Percentiles rank a stretch among this genome's conserved stretches.
phyloP scores from a whole-genome alignment of 2,113 vertebrate genomes.

The Thomomys bottae region DNA sequence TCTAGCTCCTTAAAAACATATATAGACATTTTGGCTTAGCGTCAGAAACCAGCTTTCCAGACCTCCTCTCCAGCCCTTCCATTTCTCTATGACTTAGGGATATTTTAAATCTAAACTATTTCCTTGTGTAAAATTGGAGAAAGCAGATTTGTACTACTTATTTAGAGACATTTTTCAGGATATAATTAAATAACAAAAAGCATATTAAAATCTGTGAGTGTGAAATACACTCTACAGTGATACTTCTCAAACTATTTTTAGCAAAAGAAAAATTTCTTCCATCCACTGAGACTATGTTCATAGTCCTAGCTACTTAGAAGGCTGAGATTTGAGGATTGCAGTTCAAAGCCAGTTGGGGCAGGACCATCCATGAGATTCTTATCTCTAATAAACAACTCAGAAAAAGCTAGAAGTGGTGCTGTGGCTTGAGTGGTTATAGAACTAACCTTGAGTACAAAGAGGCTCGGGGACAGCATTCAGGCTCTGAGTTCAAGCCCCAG shows the following conservation, averaged over 20 bases:
- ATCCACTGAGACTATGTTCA: too few relatives aligned
- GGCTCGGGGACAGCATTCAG: too few relatives aligned
- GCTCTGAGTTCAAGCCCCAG: too few relatives aligned
- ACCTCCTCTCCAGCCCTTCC: too few relatives aligned
- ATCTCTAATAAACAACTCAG: too few relatives aligned
- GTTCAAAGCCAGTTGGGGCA: too few relatives aligned
- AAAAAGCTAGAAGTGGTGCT: too few relatives aligned
- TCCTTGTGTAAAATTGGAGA: neutral
- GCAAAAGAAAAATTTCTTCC: neutral
- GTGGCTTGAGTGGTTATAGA: too few relatives aligned
- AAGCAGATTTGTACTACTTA: neutral
- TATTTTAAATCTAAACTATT: slow-evolving; percentile 20
- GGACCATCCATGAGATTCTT: too few relatives aligned
- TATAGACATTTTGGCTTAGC: neutral
- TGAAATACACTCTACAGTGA: neutral
- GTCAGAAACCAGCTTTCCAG: neutral
- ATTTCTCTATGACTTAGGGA: neutral
- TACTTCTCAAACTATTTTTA: slow-evolving; percentile 6
- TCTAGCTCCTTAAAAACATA: neutral
- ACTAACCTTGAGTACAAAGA: too few relatives aligned
- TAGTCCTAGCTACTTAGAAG: too few relatives aligned
- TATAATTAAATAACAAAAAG: slow-evolving; percentile 30
- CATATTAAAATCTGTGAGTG: neutral
- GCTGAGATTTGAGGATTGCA: too few relatives aligned
- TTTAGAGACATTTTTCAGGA: neutral